Base-by-base conservation (phyloP, 2,888 invertebrate species). In the Thymelicus sylvestris region DNA sequence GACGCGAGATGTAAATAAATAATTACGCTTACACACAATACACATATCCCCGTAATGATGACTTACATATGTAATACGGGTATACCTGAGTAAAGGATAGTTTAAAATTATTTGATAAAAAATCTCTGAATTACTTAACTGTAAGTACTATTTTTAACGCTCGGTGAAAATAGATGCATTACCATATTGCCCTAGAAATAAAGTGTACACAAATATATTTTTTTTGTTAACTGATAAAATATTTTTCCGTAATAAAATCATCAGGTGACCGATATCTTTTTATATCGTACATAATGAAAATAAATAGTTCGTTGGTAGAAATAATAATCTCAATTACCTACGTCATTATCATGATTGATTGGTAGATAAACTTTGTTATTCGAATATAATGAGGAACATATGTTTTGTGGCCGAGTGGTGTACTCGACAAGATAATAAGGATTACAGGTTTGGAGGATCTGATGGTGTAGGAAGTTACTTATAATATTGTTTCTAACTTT, bases 321-420 rank as follows among this genome's bases (percentile, higher is more conserved):
- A 0, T 55, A 52, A 7, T 52, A 15, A 24, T 57, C 57, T 31
- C 31, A 57, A 24, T 57, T 13, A 19, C 19, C 19, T 19, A 31
- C 57, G 13, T 57, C 57, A 57, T 57, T 57, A 57, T 57, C 57
- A 6, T 31, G 57, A 57, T 57, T 57, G 57, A 57, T 57, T 12
- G 57, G 13, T 31, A 31, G 57, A 57, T 57, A 57, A 24, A 3
- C 12, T 12, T 12, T 31, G 10, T 57, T 57, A 57, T 31, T 31
- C 1, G 31, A 31, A 31, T 31, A 57, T 57, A 13, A 19, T 52
- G 50, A 8, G 24, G n/a, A n/a, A 24, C 31, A 57, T 4, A 57
- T 31, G 57, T 57, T 57, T 57, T 31, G 13, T 52, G 10, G 5
- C 0, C 12, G 50, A 19, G 50, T 50, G 48, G n/a, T 8, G 50